phyloP scores from a whole-genome alignment of 2,888 invertebrate species.

The Cistogaster globosa region DNA sequence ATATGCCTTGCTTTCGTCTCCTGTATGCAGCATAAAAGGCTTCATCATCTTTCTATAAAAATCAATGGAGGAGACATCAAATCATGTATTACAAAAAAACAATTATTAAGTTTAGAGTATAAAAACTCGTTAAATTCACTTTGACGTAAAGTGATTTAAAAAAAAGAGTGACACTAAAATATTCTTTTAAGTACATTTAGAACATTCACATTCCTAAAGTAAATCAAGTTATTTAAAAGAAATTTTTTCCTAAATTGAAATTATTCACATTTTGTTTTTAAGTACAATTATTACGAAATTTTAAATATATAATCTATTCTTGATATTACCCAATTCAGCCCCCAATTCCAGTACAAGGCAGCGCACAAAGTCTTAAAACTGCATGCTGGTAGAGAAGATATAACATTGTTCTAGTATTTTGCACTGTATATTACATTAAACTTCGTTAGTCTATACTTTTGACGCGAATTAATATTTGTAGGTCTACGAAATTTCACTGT shows the following conservation, averaged over 20 bases:
- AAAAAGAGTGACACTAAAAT: background rate
- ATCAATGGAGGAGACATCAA: too few species aligned
- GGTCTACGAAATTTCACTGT: constrained; percentile 37
- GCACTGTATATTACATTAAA: background rate
- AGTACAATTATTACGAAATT: background rate
- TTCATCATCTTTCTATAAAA: too few species aligned
- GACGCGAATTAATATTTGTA: background rate
- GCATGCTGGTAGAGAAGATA: background rate
- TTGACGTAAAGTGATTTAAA: too few species aligned
- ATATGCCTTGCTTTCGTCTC: too few species aligned
- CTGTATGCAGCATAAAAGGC: too few species aligned
- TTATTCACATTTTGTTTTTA: constrained; percentile 15
- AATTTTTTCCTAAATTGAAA: background rate
- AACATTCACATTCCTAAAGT: background rate
- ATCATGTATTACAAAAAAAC: too few species aligned
- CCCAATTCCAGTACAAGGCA: constrained; percentile 2
- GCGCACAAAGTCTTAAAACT: background rate
- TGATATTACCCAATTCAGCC: constrained; percentile 5
- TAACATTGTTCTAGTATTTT: constrained; percentile 19
- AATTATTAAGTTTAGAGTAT: too few species aligned
- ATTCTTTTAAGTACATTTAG: constrained; percentile 20
- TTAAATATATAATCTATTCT: too few species aligned
- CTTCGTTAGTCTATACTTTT: background rate
- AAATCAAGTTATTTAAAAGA: background rate
- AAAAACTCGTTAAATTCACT: too few species aligned